phyloP scores from a whole-genome alignment of 2,113 vertebrate species.

The Apeltes quadracus region DNA sequence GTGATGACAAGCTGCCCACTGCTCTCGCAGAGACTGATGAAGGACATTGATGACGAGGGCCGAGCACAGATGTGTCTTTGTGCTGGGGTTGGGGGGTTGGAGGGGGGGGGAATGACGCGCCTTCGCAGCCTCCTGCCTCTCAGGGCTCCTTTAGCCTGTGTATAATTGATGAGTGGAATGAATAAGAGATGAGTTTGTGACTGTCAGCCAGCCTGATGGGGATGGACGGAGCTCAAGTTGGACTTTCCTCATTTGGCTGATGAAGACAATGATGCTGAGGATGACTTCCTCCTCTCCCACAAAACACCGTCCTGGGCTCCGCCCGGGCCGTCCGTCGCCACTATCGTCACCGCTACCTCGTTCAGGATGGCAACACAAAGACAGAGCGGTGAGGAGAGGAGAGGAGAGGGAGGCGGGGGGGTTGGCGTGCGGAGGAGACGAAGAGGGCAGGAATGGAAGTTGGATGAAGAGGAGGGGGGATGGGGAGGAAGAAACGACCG shows the following conservation, averaged over 20 bases:
- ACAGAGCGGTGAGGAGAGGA: background rate
- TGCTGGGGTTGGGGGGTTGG: background rate
- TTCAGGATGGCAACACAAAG: slow-evolving; percentile 47
- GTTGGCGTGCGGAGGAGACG: slow-evolving; percentile 13
- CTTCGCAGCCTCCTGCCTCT: slow-evolving; percentile 64
- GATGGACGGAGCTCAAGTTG: slow-evolving; percentile 75
- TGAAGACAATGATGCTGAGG: slow-evolving; percentile 57
- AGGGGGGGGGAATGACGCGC: slow-evolving; percentile 6
- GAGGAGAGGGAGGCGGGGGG: slow-evolving; percentile 1
- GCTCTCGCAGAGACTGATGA: slow-evolving; percentile 48
- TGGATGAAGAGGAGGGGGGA: slow-evolving; percentile 46
- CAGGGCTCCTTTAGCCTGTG: slow-evolving; percentile 77
- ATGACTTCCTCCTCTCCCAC: slow-evolving; percentile 47
- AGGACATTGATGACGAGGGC: slow-evolving; percentile 41
- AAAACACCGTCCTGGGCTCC: slow-evolving; percentile 25
- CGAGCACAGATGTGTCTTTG: slow-evolving; percentile 39
- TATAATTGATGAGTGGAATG: slow-evolving; percentile 78
- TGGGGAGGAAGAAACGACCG: slow-evolving; percentile 29
- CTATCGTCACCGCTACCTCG: slow-evolving; percentile 44
- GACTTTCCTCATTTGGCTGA: slow-evolving; percentile 73
- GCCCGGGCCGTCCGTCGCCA: slow-evolving; percentile 19
- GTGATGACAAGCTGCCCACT: slow-evolving; percentile 62
- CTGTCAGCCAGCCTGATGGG: slow-evolving; percentile 72
- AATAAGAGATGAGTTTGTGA: slow-evolving; percentile 78
- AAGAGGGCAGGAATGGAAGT: slow-evolving; percentile 34